Evolutionary conservation across 2,888 invertebrate species (phyloP), one percentile per base, ranked within the genome.

Genomic region (Clepsis dumicolana): DNA sequence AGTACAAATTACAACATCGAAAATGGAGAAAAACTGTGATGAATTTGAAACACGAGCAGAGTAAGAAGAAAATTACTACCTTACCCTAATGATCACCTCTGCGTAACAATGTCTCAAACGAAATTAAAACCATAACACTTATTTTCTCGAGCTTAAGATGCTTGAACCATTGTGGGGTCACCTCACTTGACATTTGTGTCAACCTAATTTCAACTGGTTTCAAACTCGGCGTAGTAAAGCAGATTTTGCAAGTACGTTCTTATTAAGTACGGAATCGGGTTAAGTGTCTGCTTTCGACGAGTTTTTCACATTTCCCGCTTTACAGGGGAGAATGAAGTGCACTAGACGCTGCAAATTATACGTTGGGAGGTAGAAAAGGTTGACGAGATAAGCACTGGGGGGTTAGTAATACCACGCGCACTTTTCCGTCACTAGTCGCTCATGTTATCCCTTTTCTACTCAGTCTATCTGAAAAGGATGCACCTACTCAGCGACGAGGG

Each of bases 261-360:
- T 50, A 52, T 54, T 54, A 62, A 27, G 56, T 41, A 64, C 29
- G 35, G 71, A 78, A 75, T 72, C 73, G 73, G 77, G 79, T 79
- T 78, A 77, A 80, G 78, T 73, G 76, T 77, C 68, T 62, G 60
- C 74, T 73, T 80, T 80, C 80, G 82, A 78, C 75, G 25, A 65
- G 64, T 72, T 74, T 77, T 79, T 80, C 73, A 70, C 73, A 72
- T 77, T 77, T 74, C 73, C 60, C 38, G 68, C 73, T 73, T 66
- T 67, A 70, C 65, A 71, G 64, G 75, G 65, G 65, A 38, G 73
- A 68, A 66, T 70, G 56, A 65, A 67, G 62, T 52, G 65, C 61
- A 57, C 48, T 65, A 57, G 64, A 67, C 67, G 60, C 64, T 65
- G 57, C 63, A 5, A 62, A 64, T 71, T 63, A 29, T 44, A 44